Percentiles rank a stretch among this genome's conserved stretches.
These are phyloP conservation scores for Leuciscus idus DNA, from an alignment of 2,113 vertebrate species.

Conservation along the genomic window DNA sequence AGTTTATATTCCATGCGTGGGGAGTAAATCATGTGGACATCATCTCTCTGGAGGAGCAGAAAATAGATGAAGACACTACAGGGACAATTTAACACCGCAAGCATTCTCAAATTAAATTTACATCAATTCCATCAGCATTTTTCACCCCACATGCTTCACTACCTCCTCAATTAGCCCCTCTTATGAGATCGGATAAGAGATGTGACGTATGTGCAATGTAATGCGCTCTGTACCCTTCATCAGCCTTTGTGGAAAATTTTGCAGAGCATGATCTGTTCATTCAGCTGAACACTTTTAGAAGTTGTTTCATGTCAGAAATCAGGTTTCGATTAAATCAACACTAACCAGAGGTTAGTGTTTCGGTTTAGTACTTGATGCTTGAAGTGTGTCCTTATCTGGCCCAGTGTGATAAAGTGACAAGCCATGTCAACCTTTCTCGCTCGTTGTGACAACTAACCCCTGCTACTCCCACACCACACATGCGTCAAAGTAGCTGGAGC, in stretches of 20 bases:
- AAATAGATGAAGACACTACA: constrained; percentile 38
- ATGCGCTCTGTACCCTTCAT: neutral
- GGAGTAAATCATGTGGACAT: constrained; percentile 44
- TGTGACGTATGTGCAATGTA: constrained; percentile 12
- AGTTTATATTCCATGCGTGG: constrained; percentile 19
- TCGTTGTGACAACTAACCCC: too few species aligned
- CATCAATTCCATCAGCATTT: constrained; percentile 44
- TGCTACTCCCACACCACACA: too few species aligned
- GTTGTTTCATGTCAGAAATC: constrained; percentile 4
- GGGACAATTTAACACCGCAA: constrained; percentile 49
- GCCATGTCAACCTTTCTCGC: too few species aligned
- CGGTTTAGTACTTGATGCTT: too few species aligned
- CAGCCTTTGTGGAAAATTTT: neutral
- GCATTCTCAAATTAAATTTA: constrained; percentile 47
- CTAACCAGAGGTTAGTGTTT: neutral
- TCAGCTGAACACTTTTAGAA: neutral
- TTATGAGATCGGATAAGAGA: constrained; percentile 3
- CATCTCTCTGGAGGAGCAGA: constrained; percentile 46
- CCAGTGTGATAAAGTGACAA: neutral
- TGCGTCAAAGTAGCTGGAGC: too few species aligned
- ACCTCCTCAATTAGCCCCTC: constrained; percentile 40
- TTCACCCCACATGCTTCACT: constrained; percentile 35
- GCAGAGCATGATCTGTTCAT: neutral
- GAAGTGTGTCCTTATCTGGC: neutral
- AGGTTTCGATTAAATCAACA: neutral